A percentile compares a stretch with the other conserved stretches of the same genome.
Conservation (phyloP, 2,113 vertebrate species). For the Daphoenositta chrysoptera region DNA sequence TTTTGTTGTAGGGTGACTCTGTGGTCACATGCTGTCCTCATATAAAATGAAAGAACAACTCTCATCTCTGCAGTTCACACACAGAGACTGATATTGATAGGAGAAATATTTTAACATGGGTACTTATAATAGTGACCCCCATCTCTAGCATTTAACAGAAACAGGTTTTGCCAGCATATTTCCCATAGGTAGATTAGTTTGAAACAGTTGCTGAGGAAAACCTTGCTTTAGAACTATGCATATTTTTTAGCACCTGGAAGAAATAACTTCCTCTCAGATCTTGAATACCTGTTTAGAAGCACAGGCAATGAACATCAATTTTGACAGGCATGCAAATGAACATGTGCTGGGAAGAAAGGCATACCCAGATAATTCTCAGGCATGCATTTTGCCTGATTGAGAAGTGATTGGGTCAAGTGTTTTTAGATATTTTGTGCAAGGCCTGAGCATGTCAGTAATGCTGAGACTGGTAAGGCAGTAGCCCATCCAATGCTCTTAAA, state of each 20-base stretch:
- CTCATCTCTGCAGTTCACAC: background rate
- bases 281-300: background rate
- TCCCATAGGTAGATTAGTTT: background rate
- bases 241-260: background rate
- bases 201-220: background rate
- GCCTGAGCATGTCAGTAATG: rapidly evolving
- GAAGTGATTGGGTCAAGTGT: background rate
- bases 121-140: background rate
- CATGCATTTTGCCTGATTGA: rapidly evolving
- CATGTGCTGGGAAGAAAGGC: background rate
- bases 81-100: background rate
- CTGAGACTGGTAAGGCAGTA: background rate
- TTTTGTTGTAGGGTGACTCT: background rate
- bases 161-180: background rate
- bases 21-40: background rate
- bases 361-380: background rate
- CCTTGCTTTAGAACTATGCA: background rate
- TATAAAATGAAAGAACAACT: background rate
- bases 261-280: background rate
- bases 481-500: background rate
- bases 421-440: background rate
- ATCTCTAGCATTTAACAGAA: background rate
- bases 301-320: background rate
- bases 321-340: background rate
- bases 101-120: background rate